phyloP scores from a whole-genome alignment of 2,113 vertebrate species.

The Pyrgilauda ruficollis region DNA sequence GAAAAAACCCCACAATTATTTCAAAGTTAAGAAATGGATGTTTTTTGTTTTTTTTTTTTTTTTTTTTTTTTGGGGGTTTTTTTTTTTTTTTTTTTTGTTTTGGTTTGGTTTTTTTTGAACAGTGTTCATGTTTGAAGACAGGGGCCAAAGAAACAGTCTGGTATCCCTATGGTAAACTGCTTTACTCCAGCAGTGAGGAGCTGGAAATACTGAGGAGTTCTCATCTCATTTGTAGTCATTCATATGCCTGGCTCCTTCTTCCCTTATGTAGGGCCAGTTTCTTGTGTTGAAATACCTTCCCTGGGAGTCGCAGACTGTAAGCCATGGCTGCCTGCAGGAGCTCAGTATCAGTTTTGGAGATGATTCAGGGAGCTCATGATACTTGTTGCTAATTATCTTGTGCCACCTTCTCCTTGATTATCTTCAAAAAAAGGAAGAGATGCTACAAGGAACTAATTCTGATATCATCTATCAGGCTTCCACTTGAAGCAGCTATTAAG shows the following conservation, averaged over 20 bases:
- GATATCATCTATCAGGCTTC: not conserved
- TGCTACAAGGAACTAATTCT: constrained; percentile 1
- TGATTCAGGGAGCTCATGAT: constrained; percentile 23
- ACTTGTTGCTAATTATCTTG: constrained; percentile 22
- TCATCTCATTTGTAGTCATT: not conserved
- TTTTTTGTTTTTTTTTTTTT: not conserved
- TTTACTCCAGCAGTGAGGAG: not conserved
- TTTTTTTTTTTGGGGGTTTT: too few relatives aligned
- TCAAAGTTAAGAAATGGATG: not conserved
- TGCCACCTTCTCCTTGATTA: constrained; percentile 19
- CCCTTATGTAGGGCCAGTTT: not conserved
- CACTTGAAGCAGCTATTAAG: not conserved
- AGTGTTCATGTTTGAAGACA: not conserved
- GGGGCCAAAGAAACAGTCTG: not conserved
- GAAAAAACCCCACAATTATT: not conserved
- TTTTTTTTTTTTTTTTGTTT: not conserved
- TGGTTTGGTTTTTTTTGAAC: not conserved
- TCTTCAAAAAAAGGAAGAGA: not conserved
- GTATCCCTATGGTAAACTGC: not conserved
- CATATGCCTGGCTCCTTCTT: not conserved
- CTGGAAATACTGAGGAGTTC: not conserved
- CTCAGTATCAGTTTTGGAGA: not conserved
- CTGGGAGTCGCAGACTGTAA: not conserved
- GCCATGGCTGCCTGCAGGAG: constrained; percentile 19
- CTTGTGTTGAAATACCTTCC: constrained; percentile 2